Conservation (phyloP, 2,888 invertebrate species). For the Schizotus pectinicornis region DNA sequence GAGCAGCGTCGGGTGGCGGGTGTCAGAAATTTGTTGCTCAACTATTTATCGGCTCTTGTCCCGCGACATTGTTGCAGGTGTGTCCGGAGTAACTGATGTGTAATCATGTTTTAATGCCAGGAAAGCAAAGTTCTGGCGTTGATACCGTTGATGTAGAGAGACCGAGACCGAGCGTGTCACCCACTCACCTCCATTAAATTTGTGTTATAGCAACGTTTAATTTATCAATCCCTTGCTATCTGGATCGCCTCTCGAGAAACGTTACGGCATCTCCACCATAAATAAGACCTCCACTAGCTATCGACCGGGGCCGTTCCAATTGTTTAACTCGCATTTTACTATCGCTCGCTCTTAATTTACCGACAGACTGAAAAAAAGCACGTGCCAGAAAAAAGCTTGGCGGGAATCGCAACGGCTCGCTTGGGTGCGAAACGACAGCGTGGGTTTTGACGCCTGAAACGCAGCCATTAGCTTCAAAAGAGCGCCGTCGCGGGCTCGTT, state of each 20-base stretch:
- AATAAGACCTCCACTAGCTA: slow-evolving; percentile 36
- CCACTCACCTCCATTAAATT: slow-evolving; percentile 40
- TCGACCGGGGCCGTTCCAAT: slow-evolving; percentile 34
- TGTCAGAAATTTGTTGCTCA: neutral
- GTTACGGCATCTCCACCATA: slow-evolving; percentile 37
- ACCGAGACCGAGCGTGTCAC: slow-evolving; percentile 33
- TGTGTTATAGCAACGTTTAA: slow-evolving; percentile 41
- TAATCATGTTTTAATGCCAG: slow-evolving; percentile 34
- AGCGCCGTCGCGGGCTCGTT: slow-evolving; percentile 23
- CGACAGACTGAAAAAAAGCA: slow-evolving; percentile 5
- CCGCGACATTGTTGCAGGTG: slow-evolving; percentile 31
- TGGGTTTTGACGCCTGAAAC: slow-evolving; percentile 27
- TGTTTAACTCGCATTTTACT: slow-evolving; percentile 35
- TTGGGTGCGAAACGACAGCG: slow-evolving; percentile 12
- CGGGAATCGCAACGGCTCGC: slow-evolving; percentile 4
- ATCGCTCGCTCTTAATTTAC: slow-evolving; percentile 32
- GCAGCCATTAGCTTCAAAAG: slow-evolving; percentile 26
- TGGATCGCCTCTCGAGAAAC: slow-evolving; percentile 36
- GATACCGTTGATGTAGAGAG: slow-evolving; percentile 31
- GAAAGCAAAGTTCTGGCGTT: slow-evolving; percentile 30
- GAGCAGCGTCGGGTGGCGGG: neutral
- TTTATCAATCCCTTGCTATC: slow-evolving; percentile 42
- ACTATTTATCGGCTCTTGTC: slow-evolving; percentile 6
- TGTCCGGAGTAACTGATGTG: slow-evolving; percentile 30
- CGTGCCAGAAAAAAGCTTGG: neutral